These are phyloP conservation scores for Volucella zonaria DNA, from an alignment of 2,888 invertebrate species.

Conservation along the genomic window DNA sequence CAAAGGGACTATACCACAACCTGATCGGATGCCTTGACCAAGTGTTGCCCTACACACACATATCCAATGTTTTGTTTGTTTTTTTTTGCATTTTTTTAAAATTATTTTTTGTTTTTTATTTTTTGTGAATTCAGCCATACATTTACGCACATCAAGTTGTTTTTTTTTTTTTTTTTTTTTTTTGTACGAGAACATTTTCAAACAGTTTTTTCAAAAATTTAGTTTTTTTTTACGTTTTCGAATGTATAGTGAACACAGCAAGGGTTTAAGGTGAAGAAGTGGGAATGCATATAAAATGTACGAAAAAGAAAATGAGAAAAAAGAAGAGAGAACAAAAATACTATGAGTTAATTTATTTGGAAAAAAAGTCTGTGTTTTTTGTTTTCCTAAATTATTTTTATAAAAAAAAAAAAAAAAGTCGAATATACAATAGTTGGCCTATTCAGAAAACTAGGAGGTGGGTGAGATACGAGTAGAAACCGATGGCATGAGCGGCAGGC, in stretches of 20 bases:
- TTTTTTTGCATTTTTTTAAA: conserved; percentile 54
- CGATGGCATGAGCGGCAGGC: too few relatives aligned
- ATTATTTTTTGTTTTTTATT: conserved; percentile 39
- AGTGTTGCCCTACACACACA: conserved; percentile 82
- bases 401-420: not conserved
- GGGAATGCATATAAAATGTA: conserved; percentile 65
- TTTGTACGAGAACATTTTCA: conserved; percentile 47
- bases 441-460: too few relatives aligned
- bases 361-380: conserved; percentile 34
- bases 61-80: conserved; percentile 67
- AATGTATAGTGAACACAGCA: conserved; percentile 65
- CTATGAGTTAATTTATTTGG: conserved; percentile 60
- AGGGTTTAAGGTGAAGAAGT: conserved; percentile 69
- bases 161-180: not conserved
- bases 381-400: conserved; percentile 14
- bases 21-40: conserved; percentile 83
- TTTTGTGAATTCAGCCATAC: conserved; percentile 65
- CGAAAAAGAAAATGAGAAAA: conserved; percentile 56
- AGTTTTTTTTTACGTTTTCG: conserved; percentile 8
- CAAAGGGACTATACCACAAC: conserved; percentile 82
- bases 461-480: too few relatives aligned
- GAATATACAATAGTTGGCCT: too few relatives aligned
- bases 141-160: conserved; percentile 69
- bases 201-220: not conserved
- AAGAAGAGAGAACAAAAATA: conserved; percentile 65